Evolutionary conservation across 2,888 invertebrate genomes (phyloP).

Genomic region (Drosophila nr. medialis): DNA sequence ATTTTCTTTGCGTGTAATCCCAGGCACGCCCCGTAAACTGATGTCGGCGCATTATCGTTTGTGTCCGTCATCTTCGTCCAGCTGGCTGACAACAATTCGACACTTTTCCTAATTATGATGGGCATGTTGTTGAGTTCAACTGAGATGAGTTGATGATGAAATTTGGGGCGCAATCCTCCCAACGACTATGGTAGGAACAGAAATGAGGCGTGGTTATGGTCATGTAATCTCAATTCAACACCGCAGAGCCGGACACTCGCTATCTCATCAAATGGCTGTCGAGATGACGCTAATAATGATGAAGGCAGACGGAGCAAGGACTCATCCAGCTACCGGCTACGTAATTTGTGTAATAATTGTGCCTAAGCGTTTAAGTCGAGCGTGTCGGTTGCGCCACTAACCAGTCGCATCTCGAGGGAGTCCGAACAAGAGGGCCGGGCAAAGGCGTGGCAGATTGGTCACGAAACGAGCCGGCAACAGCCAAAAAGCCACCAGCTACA

Average conservation of each 20-base stretch:
- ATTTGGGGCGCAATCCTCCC: constrained; percentile 35
- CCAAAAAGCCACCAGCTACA: constrained; percentile 43
- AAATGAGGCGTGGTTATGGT: constrained; percentile 32
- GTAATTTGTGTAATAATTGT: constrained; percentile 80
- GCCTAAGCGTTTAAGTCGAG: constrained; percentile 79
- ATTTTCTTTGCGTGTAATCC: constrained; percentile 28
- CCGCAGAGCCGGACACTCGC: constrained; percentile 60
- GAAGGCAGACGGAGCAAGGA: constrained; percentile 18
- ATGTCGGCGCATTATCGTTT: constrained; percentile 43
- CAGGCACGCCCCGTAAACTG: constrained; percentile 22
- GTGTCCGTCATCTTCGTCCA: constrained; percentile 32
- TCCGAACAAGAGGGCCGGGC: not conserved
- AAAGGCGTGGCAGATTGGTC: constrained; percentile 36
- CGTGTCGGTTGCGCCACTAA: constrained; percentile 67
- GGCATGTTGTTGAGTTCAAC: constrained; percentile 70
- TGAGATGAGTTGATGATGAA: constrained; percentile 61
- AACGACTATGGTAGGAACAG: not conserved
- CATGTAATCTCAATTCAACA: constrained; percentile 55
- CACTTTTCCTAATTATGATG: constrained; percentile 80
- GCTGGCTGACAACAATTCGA: constrained; percentile 70
- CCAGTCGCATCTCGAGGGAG: constrained; percentile 68
- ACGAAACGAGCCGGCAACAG: constrained; percentile 44
- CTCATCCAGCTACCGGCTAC: constrained; percentile 9
- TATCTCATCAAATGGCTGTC: constrained; percentile 59
- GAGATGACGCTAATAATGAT: constrained; percentile 66